Percentiles rank a stretch among this genome's conserved stretches.
Conservation (phyloP, 1,140 invertebrate species). For the Cepaea nemoralis region DNA sequence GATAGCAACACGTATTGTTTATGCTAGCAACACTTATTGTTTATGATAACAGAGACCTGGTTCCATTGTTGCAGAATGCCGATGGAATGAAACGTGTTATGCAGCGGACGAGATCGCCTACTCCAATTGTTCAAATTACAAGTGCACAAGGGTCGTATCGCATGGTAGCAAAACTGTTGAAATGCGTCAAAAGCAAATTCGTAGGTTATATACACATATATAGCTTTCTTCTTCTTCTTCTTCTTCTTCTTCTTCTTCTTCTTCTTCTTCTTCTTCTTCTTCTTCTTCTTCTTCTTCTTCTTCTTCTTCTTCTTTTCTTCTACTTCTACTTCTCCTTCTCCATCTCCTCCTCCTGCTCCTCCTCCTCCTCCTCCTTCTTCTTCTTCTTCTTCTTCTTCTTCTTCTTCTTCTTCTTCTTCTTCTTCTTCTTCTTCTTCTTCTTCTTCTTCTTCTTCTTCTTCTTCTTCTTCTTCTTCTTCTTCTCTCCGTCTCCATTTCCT, state of each 20-base stretch:
- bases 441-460: conserved; percentile 18
- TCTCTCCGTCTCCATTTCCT: neutral
- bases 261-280: neutral
- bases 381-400: conserved; percentile 1
- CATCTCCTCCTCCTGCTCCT: neutral
- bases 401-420: conserved; percentile 9
- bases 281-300: neutral
- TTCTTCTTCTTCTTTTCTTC: neutral
- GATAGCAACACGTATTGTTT: too few species aligned
- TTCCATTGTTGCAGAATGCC: too few species aligned
- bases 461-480: neutral
- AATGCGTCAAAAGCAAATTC: too few species aligned
- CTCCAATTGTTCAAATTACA: too few species aligned
- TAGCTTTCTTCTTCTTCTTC: neutral
- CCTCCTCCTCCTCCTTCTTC: conserved; percentile 1
- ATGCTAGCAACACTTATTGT: too few species aligned
- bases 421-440: conserved; percentile 17
- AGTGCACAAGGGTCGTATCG: too few species aligned
- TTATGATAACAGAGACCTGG: too few species aligned
- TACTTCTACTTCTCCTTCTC: conserved; percentile 21
- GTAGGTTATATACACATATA: conserved; percentile 4
- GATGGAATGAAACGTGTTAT: too few species aligned
- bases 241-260: neutral
- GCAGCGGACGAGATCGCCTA: too few species aligned
- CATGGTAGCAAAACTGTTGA: too few species aligned